Percentiles rank a stretch among this genome's conserved stretches.
These are phyloP conservation scores for Orchesella cincta DNA, from an alignment of 1,140 invertebrate genomes.

Conservation along the genomic window DNA sequence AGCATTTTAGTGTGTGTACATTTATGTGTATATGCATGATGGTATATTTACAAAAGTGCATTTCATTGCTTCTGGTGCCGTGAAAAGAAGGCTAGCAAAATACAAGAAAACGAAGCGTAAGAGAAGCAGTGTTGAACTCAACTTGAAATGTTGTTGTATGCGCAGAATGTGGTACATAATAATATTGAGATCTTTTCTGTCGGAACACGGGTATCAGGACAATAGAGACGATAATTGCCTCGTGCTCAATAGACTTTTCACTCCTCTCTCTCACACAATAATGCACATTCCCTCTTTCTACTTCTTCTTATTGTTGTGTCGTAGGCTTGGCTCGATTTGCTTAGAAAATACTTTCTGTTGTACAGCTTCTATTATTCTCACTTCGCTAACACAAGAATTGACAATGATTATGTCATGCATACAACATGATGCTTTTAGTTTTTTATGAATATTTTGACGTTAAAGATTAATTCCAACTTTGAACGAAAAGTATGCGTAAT, in stretches of 20 bases:
- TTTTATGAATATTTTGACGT: constrained; percentile 22
- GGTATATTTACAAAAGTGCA: constrained; percentile 11
- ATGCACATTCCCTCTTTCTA: constrained; percentile 24
- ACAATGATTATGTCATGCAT: constrained; percentile 20
- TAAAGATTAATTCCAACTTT: background rate
- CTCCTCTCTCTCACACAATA: constrained; percentile 36
- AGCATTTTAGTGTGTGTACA: background rate
- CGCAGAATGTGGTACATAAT: constrained; percentile 26
- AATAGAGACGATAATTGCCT: constrained; percentile 50
- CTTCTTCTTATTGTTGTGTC: constrained; percentile 21
- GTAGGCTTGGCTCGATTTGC: constrained; percentile 24
- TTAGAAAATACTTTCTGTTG: constrained; percentile 25
- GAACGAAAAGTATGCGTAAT: background rate
- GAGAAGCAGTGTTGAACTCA: background rate
- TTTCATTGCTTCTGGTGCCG: constrained; percentile 13
- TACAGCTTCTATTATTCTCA: constrained; percentile 23
- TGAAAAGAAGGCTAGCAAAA: background rate
- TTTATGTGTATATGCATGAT: background rate
- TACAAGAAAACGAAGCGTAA: background rate
- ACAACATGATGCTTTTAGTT: constrained; percentile 18
- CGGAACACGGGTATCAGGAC: constrained; percentile 47
- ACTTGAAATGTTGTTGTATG: constrained; percentile 27
- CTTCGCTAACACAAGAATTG: constrained; percentile 22
- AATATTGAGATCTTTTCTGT: constrained; percentile 44
- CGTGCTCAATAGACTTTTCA: constrained; percentile 44